Percentiles rank a stretch among this genome's conserved stretches.
Conservation (phyloP, 2,797 vertebrate species). For the Chanos chanos region DNA sequence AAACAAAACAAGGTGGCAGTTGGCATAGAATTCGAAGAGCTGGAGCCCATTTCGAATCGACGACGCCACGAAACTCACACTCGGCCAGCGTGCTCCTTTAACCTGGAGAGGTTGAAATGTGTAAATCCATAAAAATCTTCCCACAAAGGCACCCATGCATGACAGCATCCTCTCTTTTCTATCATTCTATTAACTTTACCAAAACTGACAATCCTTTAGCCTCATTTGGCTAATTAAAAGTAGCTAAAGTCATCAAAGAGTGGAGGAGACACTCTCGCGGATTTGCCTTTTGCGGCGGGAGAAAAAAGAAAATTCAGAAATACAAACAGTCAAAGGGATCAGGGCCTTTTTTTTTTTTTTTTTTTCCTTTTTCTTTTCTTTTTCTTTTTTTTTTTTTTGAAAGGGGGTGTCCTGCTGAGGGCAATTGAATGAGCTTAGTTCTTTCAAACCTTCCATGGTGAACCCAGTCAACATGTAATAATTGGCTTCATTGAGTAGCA, state of each 20-base stretch:
- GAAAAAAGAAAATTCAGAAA: slow-evolving; percentile 93
- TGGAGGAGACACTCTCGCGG: slow-evolving; percentile 81
- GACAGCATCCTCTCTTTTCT: slow-evolving; percentile 47
- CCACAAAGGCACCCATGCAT: slow-evolving; percentile 37
- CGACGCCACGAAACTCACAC: too few species aligned
- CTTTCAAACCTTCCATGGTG: slow-evolving; percentile 99
- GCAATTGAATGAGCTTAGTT: slow-evolving; percentile 99
- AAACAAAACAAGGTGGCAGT: too few species aligned
- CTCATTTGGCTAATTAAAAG: slow-evolving; percentile 98
- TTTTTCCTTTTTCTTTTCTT: slow-evolving; percentile 36
- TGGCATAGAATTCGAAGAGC: too few species aligned
- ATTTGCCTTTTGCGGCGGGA: slow-evolving; percentile 91
- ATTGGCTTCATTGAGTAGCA: slow-evolving; percentile 99
- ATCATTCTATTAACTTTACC: slow-evolving; percentile 59
- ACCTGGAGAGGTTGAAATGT: slow-evolving; percentile 3
- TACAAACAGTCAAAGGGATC: slow-evolving; percentile 99
- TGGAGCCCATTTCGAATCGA: too few species aligned
- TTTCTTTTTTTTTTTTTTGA: slow-evolving; percentile 51
- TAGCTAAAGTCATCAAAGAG: slow-evolving; percentile 93
- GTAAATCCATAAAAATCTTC: slow-evolving; percentile 38
- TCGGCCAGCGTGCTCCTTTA: not conserved
- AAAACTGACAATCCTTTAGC: slow-evolving; percentile 65
- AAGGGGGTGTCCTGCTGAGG: slow-evolving; percentile 98
- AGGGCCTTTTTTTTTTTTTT: slow-evolving; percentile 50
- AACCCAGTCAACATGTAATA: slow-evolving; percentile 99